Percentiles rank a stretch among this genome's conserved stretches.
Conservation (phyloP, 1,140 invertebrate species). For the Magallana angulata region DNA sequence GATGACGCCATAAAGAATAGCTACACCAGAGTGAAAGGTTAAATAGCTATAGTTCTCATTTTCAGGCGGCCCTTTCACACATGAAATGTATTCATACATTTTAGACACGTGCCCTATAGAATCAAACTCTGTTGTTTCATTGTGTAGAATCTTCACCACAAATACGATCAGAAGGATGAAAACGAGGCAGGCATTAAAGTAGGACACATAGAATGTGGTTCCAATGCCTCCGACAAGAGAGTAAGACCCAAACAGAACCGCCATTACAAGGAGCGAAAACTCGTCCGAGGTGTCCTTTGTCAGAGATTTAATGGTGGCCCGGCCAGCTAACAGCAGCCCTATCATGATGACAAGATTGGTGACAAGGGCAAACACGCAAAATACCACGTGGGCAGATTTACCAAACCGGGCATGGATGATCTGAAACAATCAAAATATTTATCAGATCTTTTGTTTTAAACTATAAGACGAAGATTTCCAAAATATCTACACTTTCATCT, state of each 20-base stretch:
- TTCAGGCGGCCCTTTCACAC: slow-evolving; percentile 70
- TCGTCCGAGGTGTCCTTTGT: slow-evolving; percentile 70
- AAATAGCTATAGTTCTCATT: slow-evolving; percentile 74
- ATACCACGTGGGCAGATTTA: slow-evolving; percentile 73
- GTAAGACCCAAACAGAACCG: slow-evolving; percentile 76
- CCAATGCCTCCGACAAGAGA: slow-evolving; percentile 79
- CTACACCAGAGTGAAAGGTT: slow-evolving; percentile 70
- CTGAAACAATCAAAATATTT: slow-evolving; percentile 57
- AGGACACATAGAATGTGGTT: slow-evolving; percentile 80
- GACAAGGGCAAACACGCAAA: slow-evolving; percentile 75
- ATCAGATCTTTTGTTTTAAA: neutral
- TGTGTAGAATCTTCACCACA: slow-evolving; percentile 67
- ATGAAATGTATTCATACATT: slow-evolving; percentile 69
- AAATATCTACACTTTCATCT: too few relatives aligned
- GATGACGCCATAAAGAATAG: slow-evolving; percentile 74
- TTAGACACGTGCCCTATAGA: slow-evolving; percentile 59
- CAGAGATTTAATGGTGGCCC: slow-evolving; percentile 69
- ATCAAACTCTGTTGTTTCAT: slow-evolving; percentile 52
- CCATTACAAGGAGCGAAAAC: slow-evolving; percentile 72
- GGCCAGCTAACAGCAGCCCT: slow-evolving; percentile 66
- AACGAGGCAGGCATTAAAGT: slow-evolving; percentile 79
- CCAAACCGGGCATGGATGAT: slow-evolving; percentile 78
- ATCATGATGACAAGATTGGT: slow-evolving; percentile 77
- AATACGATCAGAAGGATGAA: slow-evolving; percentile 73
- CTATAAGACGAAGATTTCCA: too few relatives aligned